Conservation (phyloP, 2,888 invertebrate genomes). For the Geotrupes spiniger region DNA sequence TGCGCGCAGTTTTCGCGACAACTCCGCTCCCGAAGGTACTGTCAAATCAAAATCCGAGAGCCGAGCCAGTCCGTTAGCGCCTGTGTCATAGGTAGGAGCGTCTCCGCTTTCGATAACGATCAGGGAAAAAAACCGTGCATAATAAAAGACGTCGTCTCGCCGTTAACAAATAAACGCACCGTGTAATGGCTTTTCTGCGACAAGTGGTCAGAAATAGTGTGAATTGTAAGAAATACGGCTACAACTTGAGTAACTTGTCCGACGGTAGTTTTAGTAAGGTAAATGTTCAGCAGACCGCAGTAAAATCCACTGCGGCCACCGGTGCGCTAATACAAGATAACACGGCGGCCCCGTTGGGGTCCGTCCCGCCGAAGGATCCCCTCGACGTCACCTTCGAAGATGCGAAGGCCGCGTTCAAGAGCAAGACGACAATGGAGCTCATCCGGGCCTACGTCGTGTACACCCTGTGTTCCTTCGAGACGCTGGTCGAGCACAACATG, state of each 20-base stretch:
- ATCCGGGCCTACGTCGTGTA: constrained; percentile 89
- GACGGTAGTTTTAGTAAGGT: constrained; percentile 31
- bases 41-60: no score
- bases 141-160: constrained; percentile 10
- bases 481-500: constrained; percentile 88
- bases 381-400: constrained; percentile 85
- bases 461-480: constrained; percentile 82
- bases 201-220: constrained; percentile 48
- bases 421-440: constrained; percentile 91
- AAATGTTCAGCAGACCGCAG: constrained; percentile 39
- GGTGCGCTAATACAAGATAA: constrained; percentile 18
- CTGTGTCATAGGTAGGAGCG: constrained; percentile 6
- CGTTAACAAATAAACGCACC: neutral
- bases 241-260: constrained; percentile 38
- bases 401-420: constrained; percentile 88
- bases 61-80: constrained; percentile 1
- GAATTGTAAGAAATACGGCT: constrained; percentile 45
- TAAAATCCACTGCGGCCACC: constrained; percentile 36
- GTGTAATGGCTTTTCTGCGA: constrained; percentile 53
- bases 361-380: constrained; percentile 56
- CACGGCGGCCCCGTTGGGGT: constrained; percentile 25
- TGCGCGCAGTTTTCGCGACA: no score
- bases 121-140: constrained; percentile 11
- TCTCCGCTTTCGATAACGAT: neutral
- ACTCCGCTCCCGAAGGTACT: no score